Conservation (phyloP, 2,888 invertebrate species). For the Ophioninae sp. region DNA sequence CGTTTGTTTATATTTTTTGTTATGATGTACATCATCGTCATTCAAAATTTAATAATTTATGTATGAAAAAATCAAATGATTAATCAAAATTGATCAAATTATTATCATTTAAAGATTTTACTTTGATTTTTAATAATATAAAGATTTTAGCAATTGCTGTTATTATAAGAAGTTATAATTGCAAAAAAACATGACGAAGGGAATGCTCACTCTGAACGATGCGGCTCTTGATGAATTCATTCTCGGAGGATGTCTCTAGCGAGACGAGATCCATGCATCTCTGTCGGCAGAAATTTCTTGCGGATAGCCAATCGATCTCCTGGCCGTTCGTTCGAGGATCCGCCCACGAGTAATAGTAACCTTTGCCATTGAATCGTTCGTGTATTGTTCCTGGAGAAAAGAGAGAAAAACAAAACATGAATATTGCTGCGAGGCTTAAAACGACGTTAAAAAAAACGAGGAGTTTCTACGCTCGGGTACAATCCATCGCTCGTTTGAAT, state of each 20-base stretch:
- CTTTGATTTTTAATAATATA: no score
- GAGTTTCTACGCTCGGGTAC: slow-evolving; percentile 45
- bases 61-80: no score
- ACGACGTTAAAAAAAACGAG: neutral
- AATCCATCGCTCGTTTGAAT: slow-evolving; percentile 51
- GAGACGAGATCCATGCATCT: slow-evolving; percentile 95
- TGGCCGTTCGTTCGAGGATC: slow-evolving; percentile 88
- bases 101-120: no score
- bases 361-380: slow-evolving; percentile 83
- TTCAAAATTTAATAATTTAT: no score
- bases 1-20: no score
- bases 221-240: slow-evolving; percentile 92
- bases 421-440: slow-evolving; percentile 2
- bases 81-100: no score
- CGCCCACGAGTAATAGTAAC: slow-evolving; percentile 94
- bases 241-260: slow-evolving; percentile 92
- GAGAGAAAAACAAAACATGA: neutral
- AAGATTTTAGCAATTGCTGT: no score
- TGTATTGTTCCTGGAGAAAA: slow-evolving; percentile 79
- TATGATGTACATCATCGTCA: no score
- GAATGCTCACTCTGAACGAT: slow-evolving; percentile 87
- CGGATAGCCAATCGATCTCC: slow-evolving; percentile 92
- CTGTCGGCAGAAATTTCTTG: slow-evolving; percentile 92
- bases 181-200: neutral
- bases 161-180: no score